These are phyloP conservation scores for Lophius americanus DNA, from an alignment of 2,797 vertebrate species.

Conservation along the genomic window DNA sequence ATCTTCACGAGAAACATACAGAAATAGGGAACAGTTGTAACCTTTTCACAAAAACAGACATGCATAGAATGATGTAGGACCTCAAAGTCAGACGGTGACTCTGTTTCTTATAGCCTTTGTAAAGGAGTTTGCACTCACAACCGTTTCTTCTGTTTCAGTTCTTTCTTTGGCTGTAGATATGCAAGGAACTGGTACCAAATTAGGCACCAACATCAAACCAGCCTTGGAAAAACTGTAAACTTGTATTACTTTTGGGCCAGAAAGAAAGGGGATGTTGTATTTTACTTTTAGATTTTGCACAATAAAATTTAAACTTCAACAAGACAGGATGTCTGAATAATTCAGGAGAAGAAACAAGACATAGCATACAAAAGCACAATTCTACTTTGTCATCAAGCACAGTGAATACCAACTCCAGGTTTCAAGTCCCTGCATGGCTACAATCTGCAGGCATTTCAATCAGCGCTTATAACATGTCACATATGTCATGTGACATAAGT, in stretches of 20 bases:
- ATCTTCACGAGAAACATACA: too few relatives aligned
- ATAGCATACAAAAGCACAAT: constrained; percentile 26
- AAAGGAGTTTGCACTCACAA: too few relatives aligned
- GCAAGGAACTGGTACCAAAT: too few relatives aligned
- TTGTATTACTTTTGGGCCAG: constrained; percentile 1
- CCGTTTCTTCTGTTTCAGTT: too few relatives aligned
- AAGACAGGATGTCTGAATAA: constrained; percentile 45
- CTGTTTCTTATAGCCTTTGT: too few relatives aligned
- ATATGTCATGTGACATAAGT: constrained; percentile 43
- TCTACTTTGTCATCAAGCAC: constrained; percentile 11
- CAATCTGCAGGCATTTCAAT: constrained; percentile 30
- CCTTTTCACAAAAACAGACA: too few relatives aligned
- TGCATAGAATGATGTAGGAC: too few relatives aligned
- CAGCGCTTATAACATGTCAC: constrained; percentile 44
- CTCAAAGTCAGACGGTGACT: too few relatives aligned
- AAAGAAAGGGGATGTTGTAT: constrained; percentile 26
- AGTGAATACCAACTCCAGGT: constrained; percentile 19
- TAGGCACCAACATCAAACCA: too few relatives aligned
- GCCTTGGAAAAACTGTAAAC: too few relatives aligned
- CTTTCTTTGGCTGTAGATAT: too few relatives aligned
- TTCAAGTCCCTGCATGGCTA: constrained; percentile 17
- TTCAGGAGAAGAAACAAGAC: constrained; percentile 42
- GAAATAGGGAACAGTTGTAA: too few relatives aligned
- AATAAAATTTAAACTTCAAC: constrained; percentile 30
- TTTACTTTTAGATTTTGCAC: constrained; percentile 29